Evolutionary conservation across 2,797 vertebrate species (phyloP).

Genomic region (Phoebastria nigripes): DNA sequence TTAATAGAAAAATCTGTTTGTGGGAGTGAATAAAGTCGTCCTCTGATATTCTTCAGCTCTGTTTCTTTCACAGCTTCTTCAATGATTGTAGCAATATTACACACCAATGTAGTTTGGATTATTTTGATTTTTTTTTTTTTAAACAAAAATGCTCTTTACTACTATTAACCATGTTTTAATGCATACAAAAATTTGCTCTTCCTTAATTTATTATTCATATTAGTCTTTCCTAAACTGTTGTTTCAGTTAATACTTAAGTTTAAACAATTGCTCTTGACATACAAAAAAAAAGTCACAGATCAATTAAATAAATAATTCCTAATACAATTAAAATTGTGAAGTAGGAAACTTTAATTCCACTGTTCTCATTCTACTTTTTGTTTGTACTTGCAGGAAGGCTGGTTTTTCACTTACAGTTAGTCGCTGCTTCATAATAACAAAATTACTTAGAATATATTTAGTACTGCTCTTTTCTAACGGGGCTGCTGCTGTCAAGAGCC

Average conservation of each 20-base stretch:
- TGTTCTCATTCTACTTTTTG: neutral
- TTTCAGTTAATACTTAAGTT: neutral
- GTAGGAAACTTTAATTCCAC: neutral
- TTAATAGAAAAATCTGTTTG: neutral
- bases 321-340: neutral
- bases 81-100: rapidly evolving
- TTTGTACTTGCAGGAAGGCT: neutral
- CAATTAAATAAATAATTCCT: neutral
- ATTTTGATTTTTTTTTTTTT: neutral
- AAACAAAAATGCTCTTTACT: neutral
- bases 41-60: neutral
- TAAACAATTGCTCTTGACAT: neutral
- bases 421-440: neutral
- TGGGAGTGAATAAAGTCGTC: neutral
- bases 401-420: neutral
- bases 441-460: rapidly evolving
- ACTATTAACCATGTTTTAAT: neutral
- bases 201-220: neutral
- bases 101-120: neutral
- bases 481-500: neutral
- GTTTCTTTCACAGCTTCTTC: neutral
- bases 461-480: no score
- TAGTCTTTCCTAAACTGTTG: neutral
- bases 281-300: neutral
- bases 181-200: neutral